A percentile compares a stretch with the other conserved stretches of the same genome.
phyloP scores from a whole-genome alignment of 2,888 invertebrate genomes.

The Bruchidius siliquastri region DNA sequence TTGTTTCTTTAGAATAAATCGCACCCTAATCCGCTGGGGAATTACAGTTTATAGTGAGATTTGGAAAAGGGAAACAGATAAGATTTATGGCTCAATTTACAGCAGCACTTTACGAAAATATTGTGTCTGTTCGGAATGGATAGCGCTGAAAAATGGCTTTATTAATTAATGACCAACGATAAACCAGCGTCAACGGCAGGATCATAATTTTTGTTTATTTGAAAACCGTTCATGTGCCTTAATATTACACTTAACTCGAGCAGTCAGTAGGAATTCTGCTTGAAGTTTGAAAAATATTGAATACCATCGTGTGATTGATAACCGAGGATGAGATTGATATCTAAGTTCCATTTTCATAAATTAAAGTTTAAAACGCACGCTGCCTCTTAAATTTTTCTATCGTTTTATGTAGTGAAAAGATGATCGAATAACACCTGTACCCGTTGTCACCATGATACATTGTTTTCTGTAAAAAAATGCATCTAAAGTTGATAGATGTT shows the following conservation, averaged over 20 bases:
- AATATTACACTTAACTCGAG: not conserved
- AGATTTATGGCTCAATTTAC: not conserved
- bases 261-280: no score
- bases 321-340: no score
- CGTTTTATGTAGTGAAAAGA: no score
- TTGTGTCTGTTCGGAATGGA: not conserved
- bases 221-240: not conserved
- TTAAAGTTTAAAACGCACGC: no score
- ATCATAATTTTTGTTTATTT: not conserved
- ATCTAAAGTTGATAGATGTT: no score
- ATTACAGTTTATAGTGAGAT: not conserved
- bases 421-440: no score
- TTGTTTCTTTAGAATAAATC: not conserved
- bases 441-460: no score
- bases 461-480: no score
- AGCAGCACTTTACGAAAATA: not conserved
- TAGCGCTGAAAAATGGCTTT: not conserved
- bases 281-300: no score
- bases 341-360: no score
- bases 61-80: not conserved
- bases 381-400: no score
- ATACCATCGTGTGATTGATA: no score
- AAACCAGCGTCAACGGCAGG: not conserved
- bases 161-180: not conserved
- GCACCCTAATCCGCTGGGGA: not conserved